phyloP scores from a whole-genome alignment of 1,140 invertebrate species.

The Hydropsyche tenuis region DNA sequence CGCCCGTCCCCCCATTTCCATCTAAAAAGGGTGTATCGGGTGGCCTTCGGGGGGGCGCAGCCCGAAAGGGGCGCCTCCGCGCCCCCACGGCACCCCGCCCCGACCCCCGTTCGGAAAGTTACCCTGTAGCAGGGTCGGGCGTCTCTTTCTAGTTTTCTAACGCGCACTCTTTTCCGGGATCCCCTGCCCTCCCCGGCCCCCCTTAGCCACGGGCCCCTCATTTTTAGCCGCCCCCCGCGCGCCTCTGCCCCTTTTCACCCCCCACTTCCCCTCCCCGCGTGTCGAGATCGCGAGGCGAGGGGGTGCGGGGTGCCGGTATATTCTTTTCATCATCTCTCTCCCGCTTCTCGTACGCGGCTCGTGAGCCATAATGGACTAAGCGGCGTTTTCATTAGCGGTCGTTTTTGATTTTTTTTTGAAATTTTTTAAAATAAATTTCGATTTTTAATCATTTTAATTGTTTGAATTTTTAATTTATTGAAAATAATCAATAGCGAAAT shows the following conservation, averaged over 20 bases:
- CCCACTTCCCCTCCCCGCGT: background rate
- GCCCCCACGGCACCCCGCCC: conserved; percentile 7
- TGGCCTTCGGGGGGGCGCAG: too few species aligned
- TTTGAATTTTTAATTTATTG: too few species aligned
- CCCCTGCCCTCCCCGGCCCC: conserved; percentile 33
- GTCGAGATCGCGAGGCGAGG: conserved; percentile 22
- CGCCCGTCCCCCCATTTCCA: background rate
- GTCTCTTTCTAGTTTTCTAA: conserved; percentile 50
- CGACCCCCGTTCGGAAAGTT: conserved; percentile 38
- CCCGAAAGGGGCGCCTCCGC: background rate
- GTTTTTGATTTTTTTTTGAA: too few species aligned
- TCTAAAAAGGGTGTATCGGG: conserved; percentile 16
- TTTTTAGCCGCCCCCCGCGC: background rate
- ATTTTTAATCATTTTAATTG: too few species aligned
- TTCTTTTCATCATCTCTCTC: conserved; percentile 51
- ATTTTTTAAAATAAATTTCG: too few species aligned
- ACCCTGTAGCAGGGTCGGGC: conserved; percentile 44
- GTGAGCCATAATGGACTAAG: conserved; percentile 43
- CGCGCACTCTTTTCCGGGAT: conserved; percentile 49
- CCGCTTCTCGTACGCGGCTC: conserved; percentile 4
- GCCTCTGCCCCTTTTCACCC: background rate
- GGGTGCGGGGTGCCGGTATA: conserved; percentile 38
- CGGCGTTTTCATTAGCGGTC: conserved; percentile 44
- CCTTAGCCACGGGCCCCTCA: background rate
- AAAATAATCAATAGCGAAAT: too few species aligned